Base-by-base conservation (phyloP, 1,140 invertebrate species). In the Nylanderia fulva region DNA sequence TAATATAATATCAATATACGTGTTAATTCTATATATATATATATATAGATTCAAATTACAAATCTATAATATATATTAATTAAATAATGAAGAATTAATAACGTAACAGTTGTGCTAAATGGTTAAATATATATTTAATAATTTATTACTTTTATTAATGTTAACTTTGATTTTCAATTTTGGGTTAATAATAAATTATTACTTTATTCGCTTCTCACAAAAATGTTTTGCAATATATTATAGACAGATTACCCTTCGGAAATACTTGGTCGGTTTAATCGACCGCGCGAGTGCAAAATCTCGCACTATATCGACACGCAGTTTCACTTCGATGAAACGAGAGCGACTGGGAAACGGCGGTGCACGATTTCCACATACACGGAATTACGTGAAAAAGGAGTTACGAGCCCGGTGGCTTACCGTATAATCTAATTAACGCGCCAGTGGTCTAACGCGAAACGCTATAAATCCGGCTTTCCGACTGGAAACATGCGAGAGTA, bases 261-360 rank as follows among this genome's bases (percentile, higher is more conserved):
- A n/a, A 63, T 1, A 54, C 66, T 52, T 54, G 15, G 7, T 82
- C 36, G 24, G 7, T 24, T 71, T 71, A 71, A 58, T 80, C 27
- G 24, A 18, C 48, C 29, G 6, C 60, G 29, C 11, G 42, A 68
- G n/a, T 68, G 13, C 36, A 45, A 36, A 27, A 54, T 79, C 63
- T 68, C 24, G 76, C 21, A 21, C 45, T 21, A 9, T 66, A 72
- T 71, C 27, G 36, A 60, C 64, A 36, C 52, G 36, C 52, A 7
- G 52, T 82, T 82, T 82, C 77, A 58, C 66, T 36, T 82, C 66
- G 18, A 82, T 58, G 36, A 72, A 82, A 82, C 64, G 77, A 82
- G 77, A 82, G 27, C 52, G 77, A 72, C 45, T 79, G 63, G 33
- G 76, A 79, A 79, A 36, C 52, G 48, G n/a, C 24, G 66, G n/a